Base-by-base conservation (phyloP, 2,888 invertebrate species). In the Tipula unca region DNA sequence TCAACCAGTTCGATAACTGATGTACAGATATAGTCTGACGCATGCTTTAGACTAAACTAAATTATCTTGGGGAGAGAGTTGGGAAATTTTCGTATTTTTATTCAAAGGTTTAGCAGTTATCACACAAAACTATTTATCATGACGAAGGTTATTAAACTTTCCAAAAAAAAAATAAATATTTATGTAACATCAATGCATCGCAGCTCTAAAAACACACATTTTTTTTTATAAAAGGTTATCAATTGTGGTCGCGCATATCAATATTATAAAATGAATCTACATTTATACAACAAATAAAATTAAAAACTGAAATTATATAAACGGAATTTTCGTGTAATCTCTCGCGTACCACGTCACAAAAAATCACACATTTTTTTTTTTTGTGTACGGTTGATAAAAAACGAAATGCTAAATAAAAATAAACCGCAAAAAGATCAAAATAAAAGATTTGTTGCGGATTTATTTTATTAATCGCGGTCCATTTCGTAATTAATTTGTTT, bases 401-500 rank as follows among this genome's bases (percentile, higher is more conserved):
- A 6, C 35, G 29, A 13, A 39, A 35, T 32, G 48, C 48, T 48
- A 48, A 48, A 85, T 39, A 85, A 32, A 83, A 32, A 83, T 17
- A 32, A 83, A 83, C 83, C 83, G 83, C 83, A 83, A 83, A 83
- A 32, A 83, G 83, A 83, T 83, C 83, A 83, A 32, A 83, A 83
- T 83, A 83, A 29, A 83, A 83, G n/a, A 32, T 32, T 83, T 83
- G n/a, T 17, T 32, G 35, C 29, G 29, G 29, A 32, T 86, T 39
- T 36, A 83, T 84, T 54, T 85, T 86, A 48, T 54, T 86, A 82
- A 87, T 87, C 87, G 87, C 87, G 87, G 86, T 87, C 86, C 87
- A 87, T 87, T 87, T 86, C 87, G 87, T 87, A 87, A 87, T 86
- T 85, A 54, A 85, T 85, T 87, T 87, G 86, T 87, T 87, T 86